A percentile compares a stretch with the other conserved stretches of the same genome.
Conservation (phyloP, 2,797 vertebrate species). For the Spheniscus humboldti region DNA sequence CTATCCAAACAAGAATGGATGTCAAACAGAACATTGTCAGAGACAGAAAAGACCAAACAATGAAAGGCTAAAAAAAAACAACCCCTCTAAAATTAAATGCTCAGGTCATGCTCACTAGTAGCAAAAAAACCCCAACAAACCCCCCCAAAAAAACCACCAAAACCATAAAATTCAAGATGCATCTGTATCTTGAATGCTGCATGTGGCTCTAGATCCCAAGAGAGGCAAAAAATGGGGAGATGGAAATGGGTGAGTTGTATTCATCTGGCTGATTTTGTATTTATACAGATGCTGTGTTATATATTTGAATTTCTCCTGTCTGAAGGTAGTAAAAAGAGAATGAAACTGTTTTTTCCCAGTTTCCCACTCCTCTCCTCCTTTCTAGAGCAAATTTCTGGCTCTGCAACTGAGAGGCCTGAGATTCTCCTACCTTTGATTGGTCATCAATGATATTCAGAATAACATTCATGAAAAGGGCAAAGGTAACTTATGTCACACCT, state of each 20-base stretch:
- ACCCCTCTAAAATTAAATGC: background rate
- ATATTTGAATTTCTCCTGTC: background rate
- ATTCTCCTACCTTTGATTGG: background rate
- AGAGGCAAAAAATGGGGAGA: background rate
- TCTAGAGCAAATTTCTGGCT: background rate
- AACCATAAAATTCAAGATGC: background rate
- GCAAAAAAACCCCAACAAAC: background rate
- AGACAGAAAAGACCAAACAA: background rate
- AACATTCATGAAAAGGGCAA: background rate
- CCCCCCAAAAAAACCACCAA: background rate
- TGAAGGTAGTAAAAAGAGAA: background rate
- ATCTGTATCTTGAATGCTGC: background rate
- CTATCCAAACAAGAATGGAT: background rate
- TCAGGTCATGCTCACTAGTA: background rate
- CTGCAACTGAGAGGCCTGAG: background rate
- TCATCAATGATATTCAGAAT: background rate
- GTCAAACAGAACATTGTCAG: background rate
- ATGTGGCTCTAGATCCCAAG: background rate
- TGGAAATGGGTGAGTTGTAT: background rate
- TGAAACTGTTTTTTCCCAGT: background rate
- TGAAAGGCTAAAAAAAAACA: background rate
- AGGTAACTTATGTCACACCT: background rate
- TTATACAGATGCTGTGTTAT: background rate
- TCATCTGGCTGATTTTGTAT: background rate
- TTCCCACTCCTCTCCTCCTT: background rate